A percentile compares a stretch with the other conserved stretches of the same genome.
These are phyloP conservation scores for Coregonus clupeaformis DNA, from an alignment of 2,113 vertebrate genomes.

Conservation along the genomic window DNA sequence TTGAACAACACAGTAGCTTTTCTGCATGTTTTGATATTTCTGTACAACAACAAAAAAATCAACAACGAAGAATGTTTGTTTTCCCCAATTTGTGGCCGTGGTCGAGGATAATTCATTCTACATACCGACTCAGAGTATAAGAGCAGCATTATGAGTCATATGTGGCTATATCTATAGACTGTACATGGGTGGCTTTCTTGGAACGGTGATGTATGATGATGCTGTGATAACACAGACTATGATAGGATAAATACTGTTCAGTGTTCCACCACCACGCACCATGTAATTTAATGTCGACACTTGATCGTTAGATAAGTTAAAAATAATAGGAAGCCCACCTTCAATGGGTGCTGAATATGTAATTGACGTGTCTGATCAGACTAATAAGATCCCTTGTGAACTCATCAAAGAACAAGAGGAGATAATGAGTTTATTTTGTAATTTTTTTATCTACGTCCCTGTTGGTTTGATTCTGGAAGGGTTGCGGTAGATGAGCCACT, in stretches of 20 bases:
- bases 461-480: slow-evolving; percentile 9
- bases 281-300: slow-evolving; percentile 22
- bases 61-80: no score
- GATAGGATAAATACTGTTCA: slow-evolving; percentile 29
- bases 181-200: neutral
- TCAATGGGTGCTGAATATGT: slow-evolving; percentile 52
- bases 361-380: slow-evolving; percentile 64
- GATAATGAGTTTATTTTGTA: slow-evolving; percentile 71
- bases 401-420: slow-evolving; percentile 67
- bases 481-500: neutral
- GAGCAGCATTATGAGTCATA: neutral
- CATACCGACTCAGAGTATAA: no score
- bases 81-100: no score
- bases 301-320: slow-evolving; percentile 38
- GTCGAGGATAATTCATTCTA: no score
- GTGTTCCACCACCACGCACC: neutral
- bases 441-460: slow-evolving; percentile 45
- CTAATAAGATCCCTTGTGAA: slow-evolving; percentile 74
- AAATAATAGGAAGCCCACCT: slow-evolving; percentile 23
- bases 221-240: neutral
- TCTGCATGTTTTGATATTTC: no score
- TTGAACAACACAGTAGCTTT: no score
- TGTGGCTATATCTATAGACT: neutral
- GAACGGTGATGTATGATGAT: neutral
- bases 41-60: no score